Conservation (phyloP, 2,797 vertebrate species). For the Pachyuromys duprasi region DNA sequence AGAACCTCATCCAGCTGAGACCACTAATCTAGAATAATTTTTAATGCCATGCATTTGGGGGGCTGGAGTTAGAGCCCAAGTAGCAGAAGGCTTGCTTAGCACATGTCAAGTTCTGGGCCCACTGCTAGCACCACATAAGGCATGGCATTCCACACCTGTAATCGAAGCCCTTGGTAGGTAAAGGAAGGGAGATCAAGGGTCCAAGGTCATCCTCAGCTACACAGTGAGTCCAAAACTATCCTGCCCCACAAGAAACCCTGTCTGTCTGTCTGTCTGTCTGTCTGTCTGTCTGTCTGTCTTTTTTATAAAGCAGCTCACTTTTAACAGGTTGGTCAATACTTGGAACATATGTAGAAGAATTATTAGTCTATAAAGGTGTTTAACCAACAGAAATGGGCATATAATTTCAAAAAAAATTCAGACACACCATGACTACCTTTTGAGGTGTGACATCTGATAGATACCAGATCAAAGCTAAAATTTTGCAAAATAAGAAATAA, state of each 20-base stretch:
- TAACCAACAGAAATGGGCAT: constrained; percentile 45
- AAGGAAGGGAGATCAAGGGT: neutral
- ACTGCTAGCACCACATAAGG: neutral
- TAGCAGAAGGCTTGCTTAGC: neutral
- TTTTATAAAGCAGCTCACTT: neutral
- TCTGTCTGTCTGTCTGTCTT: too few species aligned
- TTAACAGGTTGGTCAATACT: constrained; percentile 40
- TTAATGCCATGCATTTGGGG: neutral
- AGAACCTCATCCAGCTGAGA: neutral
- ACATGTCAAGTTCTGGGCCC: neutral
- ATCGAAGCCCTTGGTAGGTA: neutral
- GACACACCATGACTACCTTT: neutral
- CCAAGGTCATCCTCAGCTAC: neutral
- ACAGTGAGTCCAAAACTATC: neutral
- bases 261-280: neutral
- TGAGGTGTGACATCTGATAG: constrained; percentile 22
- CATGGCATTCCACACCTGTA: neutral
- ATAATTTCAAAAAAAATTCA: constrained; percentile 56
- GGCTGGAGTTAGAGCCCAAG: neutral
- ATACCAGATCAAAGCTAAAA: constrained; percentile 33
- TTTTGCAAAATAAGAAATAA: constrained; percentile 28
- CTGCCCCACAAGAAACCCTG: neutral
- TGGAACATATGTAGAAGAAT: neutral
- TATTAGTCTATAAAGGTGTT: constrained; percentile 32
- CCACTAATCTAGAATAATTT: neutral